These are phyloP conservation scores for Ganaspis sp. DNA, from an alignment of 1,140 invertebrate genomes.

Conservation along the genomic window DNA sequence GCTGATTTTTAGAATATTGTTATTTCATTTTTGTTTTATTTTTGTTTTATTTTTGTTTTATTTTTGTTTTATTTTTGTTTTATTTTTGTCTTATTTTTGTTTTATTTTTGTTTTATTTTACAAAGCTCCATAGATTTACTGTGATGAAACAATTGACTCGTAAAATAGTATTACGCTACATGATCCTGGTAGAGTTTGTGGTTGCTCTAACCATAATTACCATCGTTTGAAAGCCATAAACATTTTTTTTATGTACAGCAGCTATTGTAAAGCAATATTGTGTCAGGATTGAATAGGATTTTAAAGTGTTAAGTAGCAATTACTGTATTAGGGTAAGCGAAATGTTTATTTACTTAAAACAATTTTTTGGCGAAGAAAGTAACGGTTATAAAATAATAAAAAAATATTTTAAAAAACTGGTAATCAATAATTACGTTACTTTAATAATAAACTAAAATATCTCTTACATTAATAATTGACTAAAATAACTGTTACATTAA, in stretches of 20 bases:
- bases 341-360: background rate
- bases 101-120: no score
- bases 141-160: background rate
- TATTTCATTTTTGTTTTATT: no score
- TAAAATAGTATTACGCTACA: constrained; percentile 21
- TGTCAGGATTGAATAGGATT: background rate
- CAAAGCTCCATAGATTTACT: background rate
- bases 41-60: no score
- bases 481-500: no score
- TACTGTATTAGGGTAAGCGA: background rate
- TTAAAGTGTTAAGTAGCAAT: background rate
- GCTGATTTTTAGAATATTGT: no score
- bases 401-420: no score
- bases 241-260: background rate
- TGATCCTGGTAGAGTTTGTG: constrained; percentile 20
- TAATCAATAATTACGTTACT: no score
- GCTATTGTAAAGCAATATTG: background rate
- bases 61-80: no score
- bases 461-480: no score
- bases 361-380: background rate
- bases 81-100: no score
- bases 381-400: no score
- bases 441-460: no score
- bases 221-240: background rate
- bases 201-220: constrained; percentile 14